Conservation (phyloP, 2,113 vertebrate genomes). For the Brachypodius melanocephalos region DNA sequence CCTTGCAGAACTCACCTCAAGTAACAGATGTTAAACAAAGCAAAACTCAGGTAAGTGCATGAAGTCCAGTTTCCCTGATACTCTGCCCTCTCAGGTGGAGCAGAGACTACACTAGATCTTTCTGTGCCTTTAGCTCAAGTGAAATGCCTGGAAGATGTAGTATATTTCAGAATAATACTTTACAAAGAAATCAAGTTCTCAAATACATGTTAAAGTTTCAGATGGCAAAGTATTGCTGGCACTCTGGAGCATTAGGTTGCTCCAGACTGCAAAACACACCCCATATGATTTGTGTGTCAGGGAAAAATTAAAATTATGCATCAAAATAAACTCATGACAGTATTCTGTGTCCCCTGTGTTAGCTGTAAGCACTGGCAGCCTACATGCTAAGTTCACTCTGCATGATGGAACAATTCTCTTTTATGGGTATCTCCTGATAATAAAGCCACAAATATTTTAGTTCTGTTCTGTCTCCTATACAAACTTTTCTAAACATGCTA, state of each 20-base stretch:
- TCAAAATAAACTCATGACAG: background rate
- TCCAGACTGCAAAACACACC: background rate
- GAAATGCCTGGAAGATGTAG: background rate
- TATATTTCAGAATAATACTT: background rate
- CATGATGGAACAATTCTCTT: background rate
- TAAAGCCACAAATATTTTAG: background rate
- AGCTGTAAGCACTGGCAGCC: background rate
- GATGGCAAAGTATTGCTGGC: accelerated
- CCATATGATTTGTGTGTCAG: background rate
- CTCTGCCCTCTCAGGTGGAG: background rate
- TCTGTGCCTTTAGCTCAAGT: background rate
- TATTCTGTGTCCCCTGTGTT: background rate
- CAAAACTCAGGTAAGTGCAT: background rate
- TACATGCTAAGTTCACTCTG: background rate
- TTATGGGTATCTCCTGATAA: background rate
- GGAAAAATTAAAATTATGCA: constrained; percentile 14
- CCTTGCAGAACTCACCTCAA: background rate
- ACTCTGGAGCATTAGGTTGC: background rate
- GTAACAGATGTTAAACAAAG: background rate
- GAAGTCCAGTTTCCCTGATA: background rate
- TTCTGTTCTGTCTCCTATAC: background rate
- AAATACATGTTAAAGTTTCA: background rate
- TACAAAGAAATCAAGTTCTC: background rate
- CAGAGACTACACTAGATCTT: background rate
- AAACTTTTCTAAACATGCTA: background rate